Evolutionary conservation across 2,113 vertebrate species (phyloP), one percentile per base, ranked within the genome.

Genomic region (Arothron firmamentum): DNA sequence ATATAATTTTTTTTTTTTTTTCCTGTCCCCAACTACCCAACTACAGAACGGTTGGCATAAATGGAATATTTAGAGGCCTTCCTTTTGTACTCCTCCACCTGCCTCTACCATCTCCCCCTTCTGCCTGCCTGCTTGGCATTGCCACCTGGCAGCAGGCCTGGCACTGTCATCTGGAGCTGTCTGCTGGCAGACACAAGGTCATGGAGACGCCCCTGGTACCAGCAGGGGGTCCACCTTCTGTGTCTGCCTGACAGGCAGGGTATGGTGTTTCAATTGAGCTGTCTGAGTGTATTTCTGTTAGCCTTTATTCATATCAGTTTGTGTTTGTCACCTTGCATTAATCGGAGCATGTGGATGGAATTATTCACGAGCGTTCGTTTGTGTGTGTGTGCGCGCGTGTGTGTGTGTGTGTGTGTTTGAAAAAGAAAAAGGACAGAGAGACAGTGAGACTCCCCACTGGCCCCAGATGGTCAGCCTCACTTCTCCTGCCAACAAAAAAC

Each of bases 131-230:
- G 66, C 75, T 66, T 86, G 85, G 82, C 82, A 73, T 38, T 41
- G 68, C 78, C 84, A 86, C 81, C 82, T 87, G 85, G 85, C 82
- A 81, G 65, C 48, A 47, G 65, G 66, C 76, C 78, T 83, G 85
- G 71, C 59, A 59, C 74, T 56, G 77, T 80, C 62, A 62, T 77
- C 74, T 74, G 80, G 79, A 84, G 74, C 78, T 74, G 78, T 81
- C 83, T 69, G 74, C 71, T 67, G 59, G 62, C 82, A 73, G 70
- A 85, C 78, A 64, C 80, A 87, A 87, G 85, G 87, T 89, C 87
- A 88, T 75, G 71, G 65, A 67, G 81, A 80, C 78, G 52, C 79
- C 78, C 69, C 62, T 12, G 15, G 52, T 6, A 1, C 62, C 1
- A 53, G 67, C 50, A 2, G 63, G 77, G 72, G 67, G 67, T 74